These are phyloP conservation scores for Elephas maximus DNA, from an alignment of 2,113 vertebrate genomes.

Conservation along the genomic window DNA sequence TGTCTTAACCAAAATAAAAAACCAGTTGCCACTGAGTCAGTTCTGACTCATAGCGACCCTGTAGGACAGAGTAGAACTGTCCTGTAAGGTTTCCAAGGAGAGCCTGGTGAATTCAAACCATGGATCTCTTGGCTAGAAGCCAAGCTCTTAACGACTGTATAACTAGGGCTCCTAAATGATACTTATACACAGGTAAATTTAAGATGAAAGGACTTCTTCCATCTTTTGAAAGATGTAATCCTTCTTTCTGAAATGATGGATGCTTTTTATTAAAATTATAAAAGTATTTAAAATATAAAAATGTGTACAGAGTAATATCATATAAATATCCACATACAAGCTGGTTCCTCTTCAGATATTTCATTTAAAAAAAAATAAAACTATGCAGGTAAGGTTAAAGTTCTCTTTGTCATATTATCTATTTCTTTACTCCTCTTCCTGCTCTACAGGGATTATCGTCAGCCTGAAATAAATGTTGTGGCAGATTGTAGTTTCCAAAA, in stretches of 20 bases:
- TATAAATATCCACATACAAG: not conserved
- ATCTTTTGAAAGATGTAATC: not conserved
- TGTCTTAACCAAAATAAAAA: too few relatives aligned
- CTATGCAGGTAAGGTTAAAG: not conserved
- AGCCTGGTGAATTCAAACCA: not conserved
- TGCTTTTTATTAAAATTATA: not conserved
- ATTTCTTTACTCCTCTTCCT: not conserved
- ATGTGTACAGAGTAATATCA: not conserved
- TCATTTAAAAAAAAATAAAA: not conserved
- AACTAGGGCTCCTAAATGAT: not conserved
- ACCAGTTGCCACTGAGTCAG: too few relatives aligned
- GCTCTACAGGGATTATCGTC: not conserved
- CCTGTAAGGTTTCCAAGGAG: too few relatives aligned
- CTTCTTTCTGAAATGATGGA: not conserved
- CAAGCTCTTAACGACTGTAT: not conserved
- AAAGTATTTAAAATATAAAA: slow-evolving; percentile 14
- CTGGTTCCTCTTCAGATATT: not conserved
- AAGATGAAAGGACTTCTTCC: not conserved
- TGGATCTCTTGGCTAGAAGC: not conserved
- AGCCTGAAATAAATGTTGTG: not conserved
- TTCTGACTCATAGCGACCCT: too few relatives aligned
- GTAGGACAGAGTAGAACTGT: too few relatives aligned
- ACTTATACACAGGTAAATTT: not conserved
- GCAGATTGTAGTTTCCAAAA: not conserved
- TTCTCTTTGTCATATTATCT: not conserved